Evolutionary conservation across 2,888 invertebrate genomes (phyloP), one percentile per base, ranked within the genome.

Genomic region (Anarsia innoxiella): DNA sequence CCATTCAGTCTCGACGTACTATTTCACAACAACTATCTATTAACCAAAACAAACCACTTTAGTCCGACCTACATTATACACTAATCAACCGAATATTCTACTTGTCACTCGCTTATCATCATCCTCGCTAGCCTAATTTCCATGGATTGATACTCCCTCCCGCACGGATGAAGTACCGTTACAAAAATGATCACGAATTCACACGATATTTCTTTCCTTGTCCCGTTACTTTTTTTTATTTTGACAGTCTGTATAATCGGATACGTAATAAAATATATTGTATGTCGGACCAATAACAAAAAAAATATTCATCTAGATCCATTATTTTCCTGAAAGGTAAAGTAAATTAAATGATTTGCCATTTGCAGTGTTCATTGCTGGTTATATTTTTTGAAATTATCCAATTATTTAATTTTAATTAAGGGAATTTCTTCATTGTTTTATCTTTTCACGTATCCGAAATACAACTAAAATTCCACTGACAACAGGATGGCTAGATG

Each of bases 31-130:
- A 65, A 55, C 48, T 48, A 48, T 48, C 41, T 48, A 64, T 64
- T 61, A 60, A 69, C 59, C 71, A 74, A 77, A 79, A 82, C 76
- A 82, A 78, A 74, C 63, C 64, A 59, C 56, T 62, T 58, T 42
- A 51, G 59, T 50, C 66, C 77, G 75, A 79, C 73, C 83, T 80
- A 82, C 83, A 83, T 83, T 70, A 83, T 82, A 70, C 68, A 76
- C 66, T 59, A 59, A 52, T 60, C 67, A 68, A 70, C 61, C 47
- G 68, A 73, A 54, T 63, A 55, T 56, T 65, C 60, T 62, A 70
- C 69, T 75, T 72, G 76, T 76, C 75, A 74, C 65, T 76, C 69
- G 74, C 77, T 72, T 82, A 80, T 75, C 82, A 82, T 79, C 73
- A 68, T 79, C 56, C 58, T 63, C 61, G 56, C 61, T 63, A 59